These are phyloP conservation scores for Anhinga rufa DNA, from an alignment of 2,113 vertebrate genomes.

Conservation along the genomic window DNA sequence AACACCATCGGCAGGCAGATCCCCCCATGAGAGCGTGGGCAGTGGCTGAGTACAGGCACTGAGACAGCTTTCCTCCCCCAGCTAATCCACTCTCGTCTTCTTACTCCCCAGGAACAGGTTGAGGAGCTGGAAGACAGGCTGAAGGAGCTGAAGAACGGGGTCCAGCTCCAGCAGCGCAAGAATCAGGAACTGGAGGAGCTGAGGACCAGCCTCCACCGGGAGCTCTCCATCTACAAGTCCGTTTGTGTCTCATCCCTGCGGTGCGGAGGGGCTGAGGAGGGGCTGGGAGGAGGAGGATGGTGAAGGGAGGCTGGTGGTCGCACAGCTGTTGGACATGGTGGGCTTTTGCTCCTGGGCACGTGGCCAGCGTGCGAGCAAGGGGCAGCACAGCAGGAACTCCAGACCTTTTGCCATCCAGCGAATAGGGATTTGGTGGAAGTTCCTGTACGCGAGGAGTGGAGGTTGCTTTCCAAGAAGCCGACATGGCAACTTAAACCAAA, in stretches of 20 bases:
- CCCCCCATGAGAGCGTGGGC: accelerated
- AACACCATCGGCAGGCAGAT: background rate
- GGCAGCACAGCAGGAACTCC: background rate
- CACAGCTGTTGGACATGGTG: background rate
- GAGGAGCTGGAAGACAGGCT: slow-evolving; percentile 84
- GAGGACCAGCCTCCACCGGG: slow-evolving; percentile 76
- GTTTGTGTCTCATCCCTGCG: background rate
- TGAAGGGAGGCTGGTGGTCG: background rate
- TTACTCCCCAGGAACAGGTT: slow-evolving; percentile 75
- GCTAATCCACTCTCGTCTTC: background rate
- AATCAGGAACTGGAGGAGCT: slow-evolving; percentile 83
- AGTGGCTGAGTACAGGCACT: accelerated
- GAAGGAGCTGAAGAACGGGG: slow-evolving; percentile 80
- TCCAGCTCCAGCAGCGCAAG: slow-evolving; percentile 85
- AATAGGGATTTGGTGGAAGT: background rate
- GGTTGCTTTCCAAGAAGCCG: background rate
- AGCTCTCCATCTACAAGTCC: slow-evolving; percentile 85
- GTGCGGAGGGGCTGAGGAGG: background rate
- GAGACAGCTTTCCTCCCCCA: background rate
- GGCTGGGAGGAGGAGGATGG: background rate
- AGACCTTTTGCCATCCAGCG: background rate
- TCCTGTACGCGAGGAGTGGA: background rate
- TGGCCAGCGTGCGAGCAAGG: background rate
- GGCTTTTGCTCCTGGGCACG: background rate
- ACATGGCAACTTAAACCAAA: background rate